Conservation (phyloP, 2,797 vertebrate genomes). For the Oceanodroma leucorhoa region DNA sequence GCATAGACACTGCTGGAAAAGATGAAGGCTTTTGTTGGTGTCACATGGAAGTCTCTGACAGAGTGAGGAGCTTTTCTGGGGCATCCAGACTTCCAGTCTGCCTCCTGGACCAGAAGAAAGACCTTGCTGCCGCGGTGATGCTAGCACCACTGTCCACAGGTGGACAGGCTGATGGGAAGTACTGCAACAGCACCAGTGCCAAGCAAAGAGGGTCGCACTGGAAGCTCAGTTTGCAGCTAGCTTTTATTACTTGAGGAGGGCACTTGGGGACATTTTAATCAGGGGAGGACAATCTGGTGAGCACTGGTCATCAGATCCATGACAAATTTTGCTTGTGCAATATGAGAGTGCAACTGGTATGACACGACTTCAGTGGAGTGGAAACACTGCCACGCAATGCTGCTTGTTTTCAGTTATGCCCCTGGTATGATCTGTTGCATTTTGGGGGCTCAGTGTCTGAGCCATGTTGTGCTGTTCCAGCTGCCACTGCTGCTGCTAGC, state of each 20-base stretch:
- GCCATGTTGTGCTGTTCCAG: neutral
- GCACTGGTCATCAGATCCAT: neutral
- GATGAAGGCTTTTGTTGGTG: neutral
- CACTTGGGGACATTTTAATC: neutral
- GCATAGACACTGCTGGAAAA: neutral
- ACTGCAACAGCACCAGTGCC: fast-evolving
- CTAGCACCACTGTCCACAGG: neutral
- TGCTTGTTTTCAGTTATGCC: neutral
- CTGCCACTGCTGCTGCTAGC: neutral
- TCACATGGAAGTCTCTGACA: neutral
- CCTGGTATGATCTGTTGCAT: fast-evolving
- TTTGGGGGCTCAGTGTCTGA: neutral
- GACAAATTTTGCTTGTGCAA: neutral
- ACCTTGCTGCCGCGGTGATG: neutral
- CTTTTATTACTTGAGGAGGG: neutral
- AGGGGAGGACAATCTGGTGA: neutral
- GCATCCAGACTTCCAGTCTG: neutral
- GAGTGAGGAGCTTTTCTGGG: neutral
- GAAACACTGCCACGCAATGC: neutral
- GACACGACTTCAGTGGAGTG: neutral
- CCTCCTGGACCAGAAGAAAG: too few species aligned
- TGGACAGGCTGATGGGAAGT: neutral
- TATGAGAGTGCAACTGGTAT: fast-evolving
- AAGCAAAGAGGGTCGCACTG: fast-evolving
- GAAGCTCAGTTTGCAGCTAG: neutral